Evolutionary conservation across 2,113 vertebrate genomes (phyloP), one percentile per base, ranked within the genome.

Genomic region (Tragelaphus strepsiceros): DNA sequence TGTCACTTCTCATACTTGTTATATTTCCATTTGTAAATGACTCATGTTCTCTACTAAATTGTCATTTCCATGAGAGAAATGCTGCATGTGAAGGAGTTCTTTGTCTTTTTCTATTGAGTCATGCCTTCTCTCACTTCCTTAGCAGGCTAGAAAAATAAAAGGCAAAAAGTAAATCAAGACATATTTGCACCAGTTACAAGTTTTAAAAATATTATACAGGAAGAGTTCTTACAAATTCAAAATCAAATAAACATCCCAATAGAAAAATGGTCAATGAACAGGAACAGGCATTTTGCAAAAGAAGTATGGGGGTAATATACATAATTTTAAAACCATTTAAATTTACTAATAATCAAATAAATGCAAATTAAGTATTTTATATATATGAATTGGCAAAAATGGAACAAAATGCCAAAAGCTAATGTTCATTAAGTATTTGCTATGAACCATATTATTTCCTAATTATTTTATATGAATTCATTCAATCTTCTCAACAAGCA

Each of bases 91-190:
- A 39, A 97, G 15, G 62, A 67, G 24, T 74, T 81, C 35, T 87
- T 39, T 54, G 61, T 67, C 54, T 84, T 92, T 89, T 88, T n/a
- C 80, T 93, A n/a, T 49, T 96, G 80, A 96, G 82, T 96, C 90
- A 94, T 30, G 6, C 81, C 53, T 74, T 58, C 28, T 56, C 82
- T 94, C 28, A 80, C 13, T 84, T 96, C 80, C 87, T 84, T 71
- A 46, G 13, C 39, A 88, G 35, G 13, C 30, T 81, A 80, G 56
- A 94, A 82, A 97, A 95, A 77, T 64, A 54, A 94, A 89, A 93
- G 15, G 6, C 43, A 78, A 94, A 61, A 86, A 26, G 78, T 19
- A 92, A 82, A 82, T 74, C 59, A 88, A 89, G 30, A 88, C 62
- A 85, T 53, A 90, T n/a, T 82, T 82, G 59, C 15, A 61, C 28